Conservation (phyloP, 2,888 invertebrate genomes). For the Drosophila neutralis region DNA sequence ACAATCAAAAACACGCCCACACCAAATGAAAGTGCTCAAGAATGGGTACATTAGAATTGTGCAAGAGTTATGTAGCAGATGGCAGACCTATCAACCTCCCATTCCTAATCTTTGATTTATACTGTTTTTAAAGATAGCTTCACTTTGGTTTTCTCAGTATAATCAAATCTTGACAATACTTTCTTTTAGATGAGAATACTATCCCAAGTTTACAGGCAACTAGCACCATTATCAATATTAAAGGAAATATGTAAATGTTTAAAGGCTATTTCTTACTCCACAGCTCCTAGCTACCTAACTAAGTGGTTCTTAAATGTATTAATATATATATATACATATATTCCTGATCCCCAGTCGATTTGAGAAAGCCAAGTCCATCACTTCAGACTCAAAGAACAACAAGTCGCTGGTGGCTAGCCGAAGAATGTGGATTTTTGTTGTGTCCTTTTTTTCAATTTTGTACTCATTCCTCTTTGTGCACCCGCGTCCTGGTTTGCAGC, state of each 20-base stretch:
- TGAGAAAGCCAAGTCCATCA: neutral
- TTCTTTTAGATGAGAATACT: neutral
- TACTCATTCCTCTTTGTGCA: conserved; percentile 12
- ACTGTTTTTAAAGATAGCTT: neutral
- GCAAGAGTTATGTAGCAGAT: neutral
- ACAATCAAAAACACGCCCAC: neutral
- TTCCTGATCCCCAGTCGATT: neutral
- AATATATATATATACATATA: too few species aligned
- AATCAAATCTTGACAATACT: neutral
- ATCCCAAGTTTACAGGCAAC: neutral
- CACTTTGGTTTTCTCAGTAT: neutral
- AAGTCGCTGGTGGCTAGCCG: neutral
- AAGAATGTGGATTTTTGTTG: neutral
- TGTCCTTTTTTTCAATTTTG: conserved; percentile 6
- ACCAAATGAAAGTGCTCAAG: neutral
- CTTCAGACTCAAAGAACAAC: neutral
- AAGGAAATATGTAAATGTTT: neutral
- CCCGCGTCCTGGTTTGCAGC: conserved; percentile 38
- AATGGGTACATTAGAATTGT: neutral
- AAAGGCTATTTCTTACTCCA: neutral
- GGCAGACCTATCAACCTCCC: neutral
- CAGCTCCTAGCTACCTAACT: neutral
- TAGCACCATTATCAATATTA: neutral
- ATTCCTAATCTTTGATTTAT: neutral
- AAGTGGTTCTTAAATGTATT: neutral